Conservation (phyloP, 2,888 invertebrate genomes). For the Sesia apiformis region DNA sequence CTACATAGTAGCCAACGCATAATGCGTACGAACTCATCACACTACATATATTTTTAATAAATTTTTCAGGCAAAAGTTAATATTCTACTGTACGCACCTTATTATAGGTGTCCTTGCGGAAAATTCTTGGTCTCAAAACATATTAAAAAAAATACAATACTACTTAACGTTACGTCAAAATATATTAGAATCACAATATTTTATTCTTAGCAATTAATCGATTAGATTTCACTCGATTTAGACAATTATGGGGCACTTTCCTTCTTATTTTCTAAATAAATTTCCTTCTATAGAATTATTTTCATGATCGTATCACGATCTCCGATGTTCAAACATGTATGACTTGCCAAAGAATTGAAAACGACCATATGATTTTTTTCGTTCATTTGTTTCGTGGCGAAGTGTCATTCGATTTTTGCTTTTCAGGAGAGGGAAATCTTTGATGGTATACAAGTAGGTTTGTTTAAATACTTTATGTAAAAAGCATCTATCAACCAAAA, state of each 20-base stretch:
- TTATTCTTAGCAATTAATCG: slow-evolving; percentile 51
- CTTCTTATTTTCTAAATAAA: slow-evolving; percentile 46
- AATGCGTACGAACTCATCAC: too few species aligned
- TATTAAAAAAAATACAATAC: slow-evolving; percentile 31
- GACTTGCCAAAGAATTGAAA: slow-evolving; percentile 57
- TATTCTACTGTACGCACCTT: too few species aligned
- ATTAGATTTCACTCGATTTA: slow-evolving; percentile 42
- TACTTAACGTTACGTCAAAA: slow-evolving; percentile 35
- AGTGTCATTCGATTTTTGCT: slow-evolving; percentile 44
- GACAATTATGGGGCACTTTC: slow-evolving; percentile 29
- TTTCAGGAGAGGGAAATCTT: slow-evolving; percentile 18
- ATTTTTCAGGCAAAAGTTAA: too few species aligned
- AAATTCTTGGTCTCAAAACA: slow-evolving; percentile 40
- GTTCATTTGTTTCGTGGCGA: slow-evolving; percentile 62
- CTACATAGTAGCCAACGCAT: too few species aligned
- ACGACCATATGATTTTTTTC: slow-evolving; percentile 59
- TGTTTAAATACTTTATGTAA: too few species aligned
- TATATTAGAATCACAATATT: slow-evolving; percentile 24
- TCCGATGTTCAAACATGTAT: slow-evolving; percentile 48
- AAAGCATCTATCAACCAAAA: too few species aligned
- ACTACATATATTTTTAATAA: too few species aligned
- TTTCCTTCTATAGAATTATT: slow-evolving; percentile 37
- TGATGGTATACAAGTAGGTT: too few species aligned
- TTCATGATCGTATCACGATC: slow-evolving; percentile 43
- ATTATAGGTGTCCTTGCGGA: too few species aligned